A percentile compares a stretch with the other conserved stretches of the same genome.
Evolutionary conservation across 2,797 vertebrate genomes (phyloP).

Genomic region (Sphaeramia orbicularis): DNA sequence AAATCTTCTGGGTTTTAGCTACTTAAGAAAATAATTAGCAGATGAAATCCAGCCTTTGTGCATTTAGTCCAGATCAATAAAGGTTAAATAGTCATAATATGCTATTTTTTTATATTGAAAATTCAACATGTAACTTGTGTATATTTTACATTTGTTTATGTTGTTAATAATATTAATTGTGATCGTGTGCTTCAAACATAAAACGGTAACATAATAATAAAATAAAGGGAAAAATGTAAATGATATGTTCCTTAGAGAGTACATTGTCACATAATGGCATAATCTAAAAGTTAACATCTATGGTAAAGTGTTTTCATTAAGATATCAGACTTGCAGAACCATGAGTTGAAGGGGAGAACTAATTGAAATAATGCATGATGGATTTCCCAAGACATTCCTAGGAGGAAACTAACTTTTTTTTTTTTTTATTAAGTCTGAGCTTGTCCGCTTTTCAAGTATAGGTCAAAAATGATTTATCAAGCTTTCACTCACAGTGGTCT

Average conservation of each 20-base stretch:
- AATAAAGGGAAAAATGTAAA: not conserved
- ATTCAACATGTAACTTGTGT: not conserved
- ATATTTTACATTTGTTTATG: not conserved
- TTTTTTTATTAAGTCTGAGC: constrained; percentile 24
- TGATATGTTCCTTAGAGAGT: constrained; percentile 13
- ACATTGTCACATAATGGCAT: constrained; percentile 28
- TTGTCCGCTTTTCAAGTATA: constrained; percentile 20
- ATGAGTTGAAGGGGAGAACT: constrained; percentile 47
- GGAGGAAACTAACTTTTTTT: constrained; percentile 33
- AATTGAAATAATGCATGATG: constrained; percentile 64
- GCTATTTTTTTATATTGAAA: too few relatives aligned
- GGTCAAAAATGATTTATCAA: constrained; percentile 51
- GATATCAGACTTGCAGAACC: constrained; percentile 42
- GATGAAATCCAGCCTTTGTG: too few relatives aligned
- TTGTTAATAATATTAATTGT: too few relatives aligned
- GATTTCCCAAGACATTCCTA: constrained; percentile 50
- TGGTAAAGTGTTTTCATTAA: constrained; percentile 58
- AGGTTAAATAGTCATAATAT: too few relatives aligned
- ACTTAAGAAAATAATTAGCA: too few relatives aligned
- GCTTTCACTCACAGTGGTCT: constrained; percentile 40
- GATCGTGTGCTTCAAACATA: not conserved
- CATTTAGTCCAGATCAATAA: too few relatives aligned
- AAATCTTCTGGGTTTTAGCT: too few relatives aligned
- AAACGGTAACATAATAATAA: not conserved
- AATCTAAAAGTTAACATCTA: constrained; percentile 49